Percentiles rank a stretch among this genome's conserved stretches.
Evolutionary conservation across 2,888 invertebrate species (phyloP).

Genomic region (Cheilosia soror): DNA sequence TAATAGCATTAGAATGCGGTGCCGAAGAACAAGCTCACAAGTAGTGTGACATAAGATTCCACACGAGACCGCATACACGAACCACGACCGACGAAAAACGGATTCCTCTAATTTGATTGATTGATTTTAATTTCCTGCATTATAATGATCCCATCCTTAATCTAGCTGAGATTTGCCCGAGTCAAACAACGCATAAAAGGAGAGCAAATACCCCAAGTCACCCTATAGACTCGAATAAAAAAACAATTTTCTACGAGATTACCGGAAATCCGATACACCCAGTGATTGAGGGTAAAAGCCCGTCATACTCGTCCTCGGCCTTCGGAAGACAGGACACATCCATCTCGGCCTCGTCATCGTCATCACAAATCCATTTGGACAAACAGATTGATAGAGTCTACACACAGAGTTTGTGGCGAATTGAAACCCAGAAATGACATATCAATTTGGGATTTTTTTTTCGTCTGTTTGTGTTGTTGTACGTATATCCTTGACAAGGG

Average conservation of each 20-base stretch:
- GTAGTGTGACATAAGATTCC: constrained; percentile 18
- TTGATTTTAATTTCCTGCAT: constrained; percentile 84
- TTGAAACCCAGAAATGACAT: constrained; percentile 68
- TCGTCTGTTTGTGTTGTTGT: constrained; percentile 2
- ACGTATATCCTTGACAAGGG: constrained; percentile 44
- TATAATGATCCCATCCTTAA: constrained; percentile 71
- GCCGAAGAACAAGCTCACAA: constrained; percentile 30
- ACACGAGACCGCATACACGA: neutral
- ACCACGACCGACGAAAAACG: constrained; percentile 52
- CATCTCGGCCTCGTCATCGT: constrained; percentile 51
- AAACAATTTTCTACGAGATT: constrained; percentile 74
- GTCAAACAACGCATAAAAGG: constrained; percentile 68
- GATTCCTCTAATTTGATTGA: constrained; percentile 82
- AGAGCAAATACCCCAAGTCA: constrained; percentile 69
- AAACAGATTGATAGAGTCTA: constrained; percentile 71
- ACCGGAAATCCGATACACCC: constrained; percentile 78
- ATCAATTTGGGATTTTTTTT: constrained; percentile 51
- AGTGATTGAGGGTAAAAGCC: constrained; percentile 46
- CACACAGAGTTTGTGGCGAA: constrained; percentile 55
- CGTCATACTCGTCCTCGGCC: constrained; percentile 10
- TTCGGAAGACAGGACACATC: constrained; percentile 32
- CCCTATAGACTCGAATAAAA: constrained; percentile 60
- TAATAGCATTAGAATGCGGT: constrained; percentile 65
- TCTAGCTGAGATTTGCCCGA: constrained; percentile 52
- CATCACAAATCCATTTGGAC: constrained; percentile 73